Conservation (phyloP, 2,113 vertebrate species). For the Ochotona curzoniae region DNA sequence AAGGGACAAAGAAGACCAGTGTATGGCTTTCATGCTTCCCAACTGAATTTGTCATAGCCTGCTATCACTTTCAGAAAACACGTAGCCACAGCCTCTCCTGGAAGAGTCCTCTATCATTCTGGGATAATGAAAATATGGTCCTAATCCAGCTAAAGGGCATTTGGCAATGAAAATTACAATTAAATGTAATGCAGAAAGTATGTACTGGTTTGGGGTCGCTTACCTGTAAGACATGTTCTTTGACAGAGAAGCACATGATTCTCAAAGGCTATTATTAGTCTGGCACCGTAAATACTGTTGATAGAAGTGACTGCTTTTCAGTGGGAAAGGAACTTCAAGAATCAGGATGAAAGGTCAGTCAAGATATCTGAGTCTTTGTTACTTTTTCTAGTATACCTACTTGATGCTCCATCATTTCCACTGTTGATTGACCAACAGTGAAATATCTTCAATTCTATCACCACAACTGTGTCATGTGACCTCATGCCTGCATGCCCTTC, state of each 20-base stretch:
- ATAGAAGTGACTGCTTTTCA: background rate
- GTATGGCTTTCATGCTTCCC: background rate
- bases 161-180: background rate
- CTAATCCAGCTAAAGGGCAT: background rate
- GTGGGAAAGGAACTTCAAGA: background rate
- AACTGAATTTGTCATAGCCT: background rate
- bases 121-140: constrained; percentile 10
- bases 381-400: background rate
- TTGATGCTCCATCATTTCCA: background rate
- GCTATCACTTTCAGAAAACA: constrained; percentile 2
- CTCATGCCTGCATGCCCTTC: background rate
- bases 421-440: background rate
- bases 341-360: background rate
- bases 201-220: constrained; percentile 1
- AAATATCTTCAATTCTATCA: background rate
- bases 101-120: background rate
- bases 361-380: constrained; percentile 35
- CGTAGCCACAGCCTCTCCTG: background rate
- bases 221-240: background rate
- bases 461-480: background rate
- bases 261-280: background rate
- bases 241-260: background rate
- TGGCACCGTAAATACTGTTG: background rate
- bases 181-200: background rate
- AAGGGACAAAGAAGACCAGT: background rate